Evolutionary conservation across 2,797 vertebrate genomes (phyloP).

Genomic region (Mico argentatus): DNA sequence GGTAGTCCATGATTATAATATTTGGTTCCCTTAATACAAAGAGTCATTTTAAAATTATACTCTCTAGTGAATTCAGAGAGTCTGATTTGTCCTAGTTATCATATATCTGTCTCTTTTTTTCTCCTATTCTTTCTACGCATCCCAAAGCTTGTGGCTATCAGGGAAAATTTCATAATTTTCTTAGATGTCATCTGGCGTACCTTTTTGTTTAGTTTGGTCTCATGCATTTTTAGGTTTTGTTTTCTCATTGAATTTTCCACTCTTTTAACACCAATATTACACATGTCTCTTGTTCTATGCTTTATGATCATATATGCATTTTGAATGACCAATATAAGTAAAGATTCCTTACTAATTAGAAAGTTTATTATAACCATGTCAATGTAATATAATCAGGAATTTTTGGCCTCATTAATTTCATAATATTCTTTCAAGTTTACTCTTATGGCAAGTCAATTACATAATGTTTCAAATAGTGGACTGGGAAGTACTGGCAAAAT

Average conservation of each 20-base stretch:
- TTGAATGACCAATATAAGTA: background rate
- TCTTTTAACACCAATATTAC: background rate
- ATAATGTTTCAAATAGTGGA: background rate
- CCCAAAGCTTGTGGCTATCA: background rate
- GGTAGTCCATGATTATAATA: background rate
- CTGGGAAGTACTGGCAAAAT: background rate
- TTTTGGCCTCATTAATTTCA: slow-evolving; percentile 5
- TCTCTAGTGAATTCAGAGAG: background rate
- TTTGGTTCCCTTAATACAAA: slow-evolving; percentile 10
- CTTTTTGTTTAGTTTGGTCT: background rate
- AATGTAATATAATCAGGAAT: background rate
- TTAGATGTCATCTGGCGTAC: background rate
- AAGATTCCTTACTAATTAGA: slow-evolving; percentile 29
- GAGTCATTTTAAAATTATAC: background rate
- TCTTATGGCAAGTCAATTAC: background rate
- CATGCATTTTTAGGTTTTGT: background rate
- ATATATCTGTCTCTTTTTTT: background rate
- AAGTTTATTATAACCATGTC: background rate
- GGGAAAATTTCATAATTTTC: background rate
- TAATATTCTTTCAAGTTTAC: background rate
- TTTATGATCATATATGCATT: background rate
- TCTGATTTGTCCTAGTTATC: background rate
- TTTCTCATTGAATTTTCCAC: background rate
- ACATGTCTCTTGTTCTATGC: background rate
- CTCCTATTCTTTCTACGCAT: background rate